Conservation (phyloP, 2,797 vertebrate genomes). For the Chiloscyllium punctatum region DNA sequence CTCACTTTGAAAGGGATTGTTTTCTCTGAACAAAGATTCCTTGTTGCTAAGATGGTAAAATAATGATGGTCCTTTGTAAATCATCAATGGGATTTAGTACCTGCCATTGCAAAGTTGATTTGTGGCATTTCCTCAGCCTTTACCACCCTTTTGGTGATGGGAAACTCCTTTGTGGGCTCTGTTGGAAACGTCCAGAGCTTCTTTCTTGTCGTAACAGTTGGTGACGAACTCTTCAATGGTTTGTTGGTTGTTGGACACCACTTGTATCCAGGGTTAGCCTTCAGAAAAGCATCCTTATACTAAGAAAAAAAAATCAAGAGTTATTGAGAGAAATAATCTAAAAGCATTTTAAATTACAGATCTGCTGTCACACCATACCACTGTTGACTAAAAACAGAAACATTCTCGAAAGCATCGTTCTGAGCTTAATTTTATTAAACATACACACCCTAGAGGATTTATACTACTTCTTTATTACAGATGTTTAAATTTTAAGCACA, state of each 20-base stretch:
- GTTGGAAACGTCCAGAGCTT: conserved; percentile 85
- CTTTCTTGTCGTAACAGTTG: conserved; percentile 75
- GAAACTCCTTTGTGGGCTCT: conserved; percentile 76
- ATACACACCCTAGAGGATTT: background rate
- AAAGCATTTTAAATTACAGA: background rate
- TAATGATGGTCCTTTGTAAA: background rate
- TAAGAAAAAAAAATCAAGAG: conserved; percentile 51
- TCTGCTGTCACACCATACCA: background rate
- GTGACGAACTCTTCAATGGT: conserved; percentile 79
- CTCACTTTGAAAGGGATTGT: background rate
- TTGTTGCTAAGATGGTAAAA: background rate
- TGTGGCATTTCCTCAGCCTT: conserved; percentile 85
- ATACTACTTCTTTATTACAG: background rate
- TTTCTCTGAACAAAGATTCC: background rate
- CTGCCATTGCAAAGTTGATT: conserved; percentile 94
- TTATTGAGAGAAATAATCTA: background rate
- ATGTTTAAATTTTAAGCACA: background rate
- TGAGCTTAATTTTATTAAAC: background rate
- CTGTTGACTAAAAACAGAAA: background rate
- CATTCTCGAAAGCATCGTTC: background rate
- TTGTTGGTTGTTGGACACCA: conserved; percentile 97
- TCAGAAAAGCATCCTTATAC: conserved; percentile 99
- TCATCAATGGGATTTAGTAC: conserved; percentile 57
- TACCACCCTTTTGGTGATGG: conserved; percentile 74
- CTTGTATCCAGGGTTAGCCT: conserved; percentile 96